These are phyloP conservation scores for Virgularia gustaviana DNA, from an alignment of 92 coral and sea anemone genomes.

Conservation along the genomic window DNA sequence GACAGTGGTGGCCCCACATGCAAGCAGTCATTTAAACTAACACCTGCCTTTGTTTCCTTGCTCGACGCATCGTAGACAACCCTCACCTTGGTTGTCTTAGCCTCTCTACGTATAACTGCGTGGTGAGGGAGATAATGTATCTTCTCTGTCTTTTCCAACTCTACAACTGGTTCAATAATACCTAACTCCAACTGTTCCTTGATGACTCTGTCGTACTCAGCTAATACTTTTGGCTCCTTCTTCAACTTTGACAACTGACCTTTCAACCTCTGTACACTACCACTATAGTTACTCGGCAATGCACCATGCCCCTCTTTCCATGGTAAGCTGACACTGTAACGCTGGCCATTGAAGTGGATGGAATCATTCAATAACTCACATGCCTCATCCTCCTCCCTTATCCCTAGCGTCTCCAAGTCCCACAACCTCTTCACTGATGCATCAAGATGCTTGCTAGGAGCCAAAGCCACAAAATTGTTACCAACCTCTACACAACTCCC, in stretches of 20 bases:
- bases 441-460: too few relatives aligned
- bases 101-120: slow-evolving; percentile 35
- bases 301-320: slow-evolving; percentile 36
- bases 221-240: slow-evolving; percentile 19
- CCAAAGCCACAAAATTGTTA: too few relatives aligned
- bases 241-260: slow-evolving; percentile 35
- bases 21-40: neutral
- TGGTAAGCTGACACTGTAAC: slow-evolving; percentile 25
- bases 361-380: neutral
- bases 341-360: slow-evolving; percentile 17
- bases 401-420: too few relatives aligned
- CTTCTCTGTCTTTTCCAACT: slow-evolving; percentile 30
- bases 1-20: too few relatives aligned
- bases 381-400: too few relatives aligned
- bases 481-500: slow-evolving; percentile 9
- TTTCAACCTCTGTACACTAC: slow-evolving; percentile 32
- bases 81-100: slow-evolving; percentile 44
- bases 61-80: slow-evolving; percentile 51
- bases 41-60: slow-evolving; percentile 4
- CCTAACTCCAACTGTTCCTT: slow-evolving; percentile 23
- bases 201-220: slow-evolving; percentile 40
- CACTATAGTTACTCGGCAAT: slow-evolving; percentile 37
- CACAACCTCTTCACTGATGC: too few relatives aligned
- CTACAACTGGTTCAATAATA: slow-evolving; percentile 30
- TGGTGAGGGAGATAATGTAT: slow-evolving; percentile 45